Evolutionary conservation across 2,113 vertebrate genomes (phyloP), one percentile per base, ranked within the genome.

Genomic region (Cheirogaleus medius): DNA sequence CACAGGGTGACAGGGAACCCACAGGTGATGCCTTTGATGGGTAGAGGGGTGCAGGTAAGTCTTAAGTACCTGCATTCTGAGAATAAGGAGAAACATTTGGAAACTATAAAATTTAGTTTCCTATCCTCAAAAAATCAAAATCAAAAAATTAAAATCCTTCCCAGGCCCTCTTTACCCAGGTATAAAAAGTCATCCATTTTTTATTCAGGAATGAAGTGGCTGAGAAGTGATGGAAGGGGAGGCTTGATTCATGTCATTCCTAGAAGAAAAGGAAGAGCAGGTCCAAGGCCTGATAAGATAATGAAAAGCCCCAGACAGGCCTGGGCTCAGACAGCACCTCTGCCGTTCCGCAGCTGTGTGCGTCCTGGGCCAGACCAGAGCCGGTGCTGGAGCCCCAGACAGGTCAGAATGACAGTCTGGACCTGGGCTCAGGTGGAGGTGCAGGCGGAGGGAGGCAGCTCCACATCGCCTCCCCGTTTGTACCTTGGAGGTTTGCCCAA

Each of bases 41-140:
- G 4, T 32, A 27, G 4, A 63, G 37, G 23, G 29, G 44, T 47
- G 9, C n/a, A 39, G 85, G 11, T 17, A 47, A 39, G 18, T 27
- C 39, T 47, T 60, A 34, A 34, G 42, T 8, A n/a, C n/a, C 37
- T 95, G 15, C 3, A 85, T 81, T 58, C 74, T 83, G 74, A 76
- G 66, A 63, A 83, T 83, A 58, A 47, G 29, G 54, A 87, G 25
- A 77, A 94, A 80, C 23, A 73, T 66, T 87, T 58, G 68, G 54
- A 85, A 93, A 84, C 34, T 27, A 69, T 29, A 49, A 7, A 32
- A 47, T 12, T 56, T 90, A 73, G 63, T 69, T 84, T 60, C 14
- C 32, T 29, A 77, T 13, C 25, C 37, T 87, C 8, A 87, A 84
- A 78, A 27, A 71, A 78, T 6, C 66, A 71, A 32, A n/a, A 20